Evolutionary conservation across 2,113 vertebrate genomes (phyloP).

Genomic region (Macrotis lagotis): DNA sequence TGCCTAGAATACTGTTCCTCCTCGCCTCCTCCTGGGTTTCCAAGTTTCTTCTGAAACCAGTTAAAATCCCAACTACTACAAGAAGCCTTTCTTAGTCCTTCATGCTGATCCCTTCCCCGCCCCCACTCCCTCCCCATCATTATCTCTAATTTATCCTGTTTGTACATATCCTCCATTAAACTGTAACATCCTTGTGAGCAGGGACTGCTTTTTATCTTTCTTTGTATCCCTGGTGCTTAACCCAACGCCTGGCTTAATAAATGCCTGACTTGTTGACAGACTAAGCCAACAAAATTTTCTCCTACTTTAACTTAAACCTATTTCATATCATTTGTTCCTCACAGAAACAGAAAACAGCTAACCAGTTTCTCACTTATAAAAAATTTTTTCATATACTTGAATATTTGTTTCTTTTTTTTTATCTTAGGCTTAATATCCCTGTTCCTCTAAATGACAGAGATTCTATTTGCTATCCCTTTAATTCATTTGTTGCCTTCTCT

Average conservation of each 20-base stretch:
- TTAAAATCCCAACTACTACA: not conserved
- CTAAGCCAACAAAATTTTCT: not conserved
- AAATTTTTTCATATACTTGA: constrained; percentile 14
- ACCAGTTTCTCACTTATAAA: constrained; percentile 6
- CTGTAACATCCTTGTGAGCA: not conserved
- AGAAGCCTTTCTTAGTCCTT: not conserved
- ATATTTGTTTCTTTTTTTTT: not conserved
- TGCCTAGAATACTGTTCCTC: not conserved
- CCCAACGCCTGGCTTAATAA: not conserved
- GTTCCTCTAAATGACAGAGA: constrained; percentile 15
- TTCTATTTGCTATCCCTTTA: not conserved
- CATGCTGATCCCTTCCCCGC: too few relatives aligned
- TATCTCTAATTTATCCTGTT: not conserved
- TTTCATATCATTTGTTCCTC: not conserved
- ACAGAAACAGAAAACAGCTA: not conserved
- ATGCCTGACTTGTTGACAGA: not conserved
- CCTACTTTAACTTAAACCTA: not conserved
- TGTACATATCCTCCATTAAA: not conserved
- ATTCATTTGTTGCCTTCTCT: not conserved
- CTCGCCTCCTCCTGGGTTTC: not conserved
- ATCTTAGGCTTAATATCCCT: not conserved
- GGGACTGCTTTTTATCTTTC: not conserved
- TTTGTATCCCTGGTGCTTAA: not conserved
- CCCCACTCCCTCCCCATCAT: too few relatives aligned
- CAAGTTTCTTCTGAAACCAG: not conserved